Percentiles rank a stretch among this genome's conserved stretches.
Evolutionary conservation across 2,888 invertebrate genomes (phyloP).

Genomic region (Apotomis capreana): DNA sequence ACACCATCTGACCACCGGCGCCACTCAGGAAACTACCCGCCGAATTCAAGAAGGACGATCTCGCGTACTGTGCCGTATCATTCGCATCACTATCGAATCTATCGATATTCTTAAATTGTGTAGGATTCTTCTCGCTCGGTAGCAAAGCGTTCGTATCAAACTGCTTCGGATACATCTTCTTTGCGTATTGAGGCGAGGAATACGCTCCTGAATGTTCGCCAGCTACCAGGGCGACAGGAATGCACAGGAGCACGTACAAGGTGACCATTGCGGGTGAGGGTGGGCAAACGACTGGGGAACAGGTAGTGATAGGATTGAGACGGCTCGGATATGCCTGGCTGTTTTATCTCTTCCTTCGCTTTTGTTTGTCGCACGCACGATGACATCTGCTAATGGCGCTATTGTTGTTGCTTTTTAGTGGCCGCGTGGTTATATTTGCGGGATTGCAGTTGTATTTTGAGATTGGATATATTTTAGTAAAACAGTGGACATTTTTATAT

Average conservation of each 20-base stretch:
- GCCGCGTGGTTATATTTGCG: constrained; percentile 42
- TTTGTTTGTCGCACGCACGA: constrained; percentile 81
- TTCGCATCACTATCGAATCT: constrained; percentile 62
- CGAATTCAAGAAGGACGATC: constrained; percentile 69
- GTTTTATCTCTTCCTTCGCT: constrained; percentile 79
- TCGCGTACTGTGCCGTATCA: constrained; percentile 61
- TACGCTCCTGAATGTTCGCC: constrained; percentile 79
- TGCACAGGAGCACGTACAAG: constrained; percentile 56
- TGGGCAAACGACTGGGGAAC: constrained; percentile 56
- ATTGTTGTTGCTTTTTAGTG: constrained; percentile 73
- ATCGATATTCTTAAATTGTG: constrained; percentile 62
- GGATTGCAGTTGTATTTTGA: neutral
- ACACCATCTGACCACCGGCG: constrained; percentile 80
- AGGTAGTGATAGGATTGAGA: constrained; percentile 70
- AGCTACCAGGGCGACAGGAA: constrained; percentile 49
- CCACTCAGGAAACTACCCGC: constrained; percentile 75
- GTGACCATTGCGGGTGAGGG: constrained; percentile 64
- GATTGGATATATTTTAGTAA: too few species aligned
- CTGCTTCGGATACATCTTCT: constrained; percentile 74
- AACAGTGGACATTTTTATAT: too few species aligned
- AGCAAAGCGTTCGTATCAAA: constrained; percentile 66
- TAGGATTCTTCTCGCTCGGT: constrained; percentile 65
- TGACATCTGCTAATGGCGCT: constrained; percentile 77
- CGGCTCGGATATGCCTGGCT: constrained; percentile 57
- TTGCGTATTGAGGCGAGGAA: constrained; percentile 80